Evolutionary conservation across 1,140 invertebrate genomes (phyloP), one percentile per base, ranked within the genome.

Genomic region (Drosophila sp.): DNA sequence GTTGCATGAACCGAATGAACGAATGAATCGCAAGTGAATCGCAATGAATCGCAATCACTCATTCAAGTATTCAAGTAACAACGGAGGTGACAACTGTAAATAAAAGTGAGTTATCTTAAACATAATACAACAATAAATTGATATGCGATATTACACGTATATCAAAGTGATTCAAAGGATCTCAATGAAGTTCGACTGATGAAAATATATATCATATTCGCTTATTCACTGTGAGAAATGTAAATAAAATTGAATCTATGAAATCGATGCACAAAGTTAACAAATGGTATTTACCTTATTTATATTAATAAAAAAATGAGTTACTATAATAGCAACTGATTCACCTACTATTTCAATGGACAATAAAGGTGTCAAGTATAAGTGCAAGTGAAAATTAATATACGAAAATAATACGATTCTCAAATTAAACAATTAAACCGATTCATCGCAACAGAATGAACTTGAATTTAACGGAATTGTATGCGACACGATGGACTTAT

Each of bases 1-100:
- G 34, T 16, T 57, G 54, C 38, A 54, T 51, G 71, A 54, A 13
- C 27, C 38, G 36, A 56, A 62, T 74, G 59, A 32, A 54, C 56
- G 25, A 36, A 56, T 64, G 50, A 34, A 51, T 50, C 40, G 58
- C 29, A 43, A 56, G 18, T 56, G 40, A 48, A 51, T 61, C 9
- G 6, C 7, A 53, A 29, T 50, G 34, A 64, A 54, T 56, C 46
- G 53, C 18, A 56, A 45, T 62, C 48, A 46, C 29, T 9, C 45
- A 59, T 18, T 59, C 56, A 45, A 11, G 0, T 6, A 38, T 6
- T 38, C 51, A 16, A 29, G n/a, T 16, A 25, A 34, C 11, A 11
- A 32, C 2, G 27, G 9, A 50, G 29, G 32, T 53, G 46, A 50
- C 46, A 32, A 16, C 9, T 32, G 27, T 13, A 25, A 43, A 43